Conservation (phyloP, 2,888 invertebrate species). For the Thelaira solivaga region DNA sequence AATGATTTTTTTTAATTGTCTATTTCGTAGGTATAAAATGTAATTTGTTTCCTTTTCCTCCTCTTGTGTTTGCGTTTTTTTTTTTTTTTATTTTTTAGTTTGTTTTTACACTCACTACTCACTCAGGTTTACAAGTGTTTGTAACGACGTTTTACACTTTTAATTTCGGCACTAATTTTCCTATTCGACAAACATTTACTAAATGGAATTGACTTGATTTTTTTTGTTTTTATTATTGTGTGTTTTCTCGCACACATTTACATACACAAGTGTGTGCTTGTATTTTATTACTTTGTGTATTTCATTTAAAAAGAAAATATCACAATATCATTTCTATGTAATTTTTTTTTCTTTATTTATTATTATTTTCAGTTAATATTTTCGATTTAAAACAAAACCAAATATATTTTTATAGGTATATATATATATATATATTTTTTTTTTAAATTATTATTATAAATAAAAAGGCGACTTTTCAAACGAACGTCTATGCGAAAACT, state of each 20-base stretch:
- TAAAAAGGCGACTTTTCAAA: conserved; percentile 72
- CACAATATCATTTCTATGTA: conserved; percentile 6
- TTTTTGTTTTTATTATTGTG: conserved; percentile 13
- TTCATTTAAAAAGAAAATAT: neutral
- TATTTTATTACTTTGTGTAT: conserved; percentile 15
- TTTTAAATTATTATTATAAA: conserved; percentile 29
- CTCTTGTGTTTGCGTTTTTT: neutral
- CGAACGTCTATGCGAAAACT: conserved; percentile 75
- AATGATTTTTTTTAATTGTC: conserved; percentile 12
- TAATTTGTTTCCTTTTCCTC: conserved; percentile 9
- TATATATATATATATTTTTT: conserved; percentile 15
- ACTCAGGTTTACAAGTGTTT: conserved; percentile 19
- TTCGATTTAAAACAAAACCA: too few species aligned
- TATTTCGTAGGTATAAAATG: neutral
- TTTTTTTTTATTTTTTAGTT: neutral
- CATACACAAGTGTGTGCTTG: neutral
- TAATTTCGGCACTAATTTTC: conserved; percentile 28
- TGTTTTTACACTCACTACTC: neutral
- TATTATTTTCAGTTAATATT: conserved; percentile 28
- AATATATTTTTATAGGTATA: neutral
- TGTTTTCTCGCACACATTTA: neutral
- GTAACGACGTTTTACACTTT: conserved; percentile 22
- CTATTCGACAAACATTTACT: conserved; percentile 9
- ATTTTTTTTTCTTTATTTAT: conserved; percentile 33
- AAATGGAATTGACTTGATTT: conserved; percentile 10